Conservation (phyloP, 2,888 invertebrate genomes). For the Abrostola tripartita region DNA sequence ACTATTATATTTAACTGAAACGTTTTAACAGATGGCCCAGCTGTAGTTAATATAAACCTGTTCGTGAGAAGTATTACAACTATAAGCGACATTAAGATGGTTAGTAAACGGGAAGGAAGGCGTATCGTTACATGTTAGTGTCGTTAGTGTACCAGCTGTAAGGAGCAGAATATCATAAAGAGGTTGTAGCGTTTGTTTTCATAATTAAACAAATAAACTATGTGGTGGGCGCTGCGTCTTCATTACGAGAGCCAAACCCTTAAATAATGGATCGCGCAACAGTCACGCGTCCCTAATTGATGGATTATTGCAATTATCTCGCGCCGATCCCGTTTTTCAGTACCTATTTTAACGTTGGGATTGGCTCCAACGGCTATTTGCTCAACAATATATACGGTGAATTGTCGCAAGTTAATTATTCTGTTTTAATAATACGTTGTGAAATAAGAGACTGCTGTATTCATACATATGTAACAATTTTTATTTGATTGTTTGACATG, state of each 20-base stretch:
- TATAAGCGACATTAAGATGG: constrained; percentile 99
- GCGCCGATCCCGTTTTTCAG: neutral
- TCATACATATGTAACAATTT: neutral
- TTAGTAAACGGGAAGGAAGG: constrained; percentile 89
- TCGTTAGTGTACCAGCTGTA: constrained; percentile 29
- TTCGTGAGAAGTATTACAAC: constrained; percentile 99
- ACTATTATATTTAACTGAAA: constrained; percentile 39
- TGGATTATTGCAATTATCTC: neutral
- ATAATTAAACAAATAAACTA: constrained; percentile 6
- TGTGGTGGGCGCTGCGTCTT: neutral
- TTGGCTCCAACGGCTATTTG: neutral
- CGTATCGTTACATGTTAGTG: constrained; percentile 38
- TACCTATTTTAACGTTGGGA: neutral
- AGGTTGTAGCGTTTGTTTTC: constrained; percentile 59
- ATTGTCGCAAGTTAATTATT: neutral
- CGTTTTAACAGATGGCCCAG: constrained; percentile 95
- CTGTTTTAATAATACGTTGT: neutral
- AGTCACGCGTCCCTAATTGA: neutral
- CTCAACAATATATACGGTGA: neutral
- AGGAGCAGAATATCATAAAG: constrained; percentile 25
- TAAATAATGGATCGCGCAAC: constrained; percentile 3
- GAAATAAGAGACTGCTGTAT: too few species aligned
- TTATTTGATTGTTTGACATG: neutral
- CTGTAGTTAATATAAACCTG: constrained; percentile 98
- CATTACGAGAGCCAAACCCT: constrained; percentile 3